Base-by-base conservation (phyloP, 2,797 vertebrate genomes). In the Oreochromis grahami region DNA sequence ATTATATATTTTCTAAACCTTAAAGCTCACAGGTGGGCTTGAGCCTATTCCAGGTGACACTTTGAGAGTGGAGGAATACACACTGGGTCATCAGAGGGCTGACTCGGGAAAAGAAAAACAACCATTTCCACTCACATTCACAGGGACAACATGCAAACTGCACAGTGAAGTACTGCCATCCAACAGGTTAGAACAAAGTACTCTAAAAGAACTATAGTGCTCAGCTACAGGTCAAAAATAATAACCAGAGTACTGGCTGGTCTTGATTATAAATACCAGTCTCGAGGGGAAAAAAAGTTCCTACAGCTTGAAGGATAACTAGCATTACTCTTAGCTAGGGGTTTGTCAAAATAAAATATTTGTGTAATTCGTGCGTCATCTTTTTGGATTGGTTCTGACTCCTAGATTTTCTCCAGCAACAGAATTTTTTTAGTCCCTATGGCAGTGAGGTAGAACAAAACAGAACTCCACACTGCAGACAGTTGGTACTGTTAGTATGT, bases 221-320 rank as follows among this genome's bases (percentile, higher is more conserved):
- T 45, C 38, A 10, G 21, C 8, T 29, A 26, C 2, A 26, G 9
- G 24, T 45, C 6, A 60, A 26, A 45, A 45, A 72, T 17, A 17
- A 26, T 10, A 45, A 70, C 38, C 65, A 43, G 38, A 19, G 41
- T 17, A 26, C 24, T 26, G 43, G 14, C 0, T 72, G 68, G 24
- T 12, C 10, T 17, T 29, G 41, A 48, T 45, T 17, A 45, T 72
- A 72, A 72, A 48, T 63, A 63, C 58, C 32, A 63, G 58, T 32
- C 21, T 45, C 8, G 2, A 15, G 3, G 3, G 0, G 0, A 0
- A 4, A 24, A 65, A 17, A 72, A 17, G 8, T 26, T 6, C 0
- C 24, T 32, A 19, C 43, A 74, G 26, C 45, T 12, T 50, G 70
- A 32, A 74, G 17, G 10, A 19, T 74, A 29, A 50, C 68, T 19